These are phyloP conservation scores for Bruchidius siliquastri DNA, from an alignment of 2,888 invertebrate genomes.

Conservation along the genomic window DNA sequence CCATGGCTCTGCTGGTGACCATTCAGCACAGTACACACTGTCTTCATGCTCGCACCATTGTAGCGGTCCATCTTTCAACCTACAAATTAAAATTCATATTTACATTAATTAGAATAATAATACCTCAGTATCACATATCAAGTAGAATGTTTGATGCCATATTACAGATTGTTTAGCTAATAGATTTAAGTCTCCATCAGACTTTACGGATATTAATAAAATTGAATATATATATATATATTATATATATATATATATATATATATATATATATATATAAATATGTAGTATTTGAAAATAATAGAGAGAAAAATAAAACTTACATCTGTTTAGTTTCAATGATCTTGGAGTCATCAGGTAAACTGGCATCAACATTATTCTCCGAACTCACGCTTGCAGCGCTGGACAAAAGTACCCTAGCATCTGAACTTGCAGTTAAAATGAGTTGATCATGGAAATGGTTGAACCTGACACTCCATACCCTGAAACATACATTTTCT, in stretches of 20 bases:
- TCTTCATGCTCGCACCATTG: conserved; percentile 96
- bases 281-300: no score
- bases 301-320: conserved; percentile 17
- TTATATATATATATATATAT: no score
- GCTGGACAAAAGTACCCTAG: conserved; percentile 82
- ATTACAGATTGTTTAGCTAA: no score
- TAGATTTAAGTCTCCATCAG: no score
- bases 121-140: neutral
- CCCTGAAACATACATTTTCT: conserved; percentile 51
- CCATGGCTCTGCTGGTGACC: conserved; percentile 98
- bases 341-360: conserved; percentile 48
- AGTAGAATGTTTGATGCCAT: neutral
- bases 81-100: conserved; percentile 31
- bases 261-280: no score
- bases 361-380: conserved; percentile 53
- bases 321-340: conserved; percentile 53
- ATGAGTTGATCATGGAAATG: conserved; percentile 95
- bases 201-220: no score
- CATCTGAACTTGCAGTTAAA: conserved; percentile 91
- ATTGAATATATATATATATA: no score
- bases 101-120: neutral
- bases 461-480: conserved; percentile 93
- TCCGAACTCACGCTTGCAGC: conserved; percentile 86
- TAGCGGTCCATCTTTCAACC: conserved; percentile 80
- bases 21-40: conserved; percentile 94